Base-by-base conservation (phyloP, 2,113 vertebrate species). In the Pseudopipra pipra region DNA sequence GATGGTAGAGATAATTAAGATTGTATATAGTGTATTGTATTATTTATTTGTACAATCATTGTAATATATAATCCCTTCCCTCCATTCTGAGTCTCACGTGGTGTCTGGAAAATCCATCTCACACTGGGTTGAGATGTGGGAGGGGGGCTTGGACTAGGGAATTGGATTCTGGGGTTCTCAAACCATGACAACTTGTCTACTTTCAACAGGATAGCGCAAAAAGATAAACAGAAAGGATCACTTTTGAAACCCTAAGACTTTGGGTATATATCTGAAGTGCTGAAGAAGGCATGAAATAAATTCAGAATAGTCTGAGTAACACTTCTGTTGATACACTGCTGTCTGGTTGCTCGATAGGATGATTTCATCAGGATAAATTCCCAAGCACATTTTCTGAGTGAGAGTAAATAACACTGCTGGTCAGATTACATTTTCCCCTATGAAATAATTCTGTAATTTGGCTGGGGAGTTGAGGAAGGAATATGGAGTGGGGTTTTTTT, bases 401-500 rank as follows among this genome's bases (percentile, higher is more conserved):
- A 56, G 5, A 71, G 22, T 39, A 90, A 83, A 61, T 76, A 73
- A 59, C 23, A 68, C 2, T 25, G 12, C 4, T 43, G 49, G 8
- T 16, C 22, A 55, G 11, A 31, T 52, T 6, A 37, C 4, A 5
- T 28, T 49, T 72, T 54, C 37, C 2, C 19, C 9, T 30, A 8
- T 13, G 31, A 35, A 77, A 66, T 49, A 62, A 81, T 74, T n/a
- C 22, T 54, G 19, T 23, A 13, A 5, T 71, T 61, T 20, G 31
- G 1, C 13, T 7, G 5, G 6, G 9, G 12, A 21, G 6, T 2
- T 25, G 6, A 8, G 15, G 6, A 39, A 14, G 5, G 24, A 54
- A 35, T 31, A 52, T 17, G 8, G 11, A n/a, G 6, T 20, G 4
- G 9, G 8, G 0, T 1, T 49, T 52, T 43, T 43, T 59, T 74